Evolutionary conservation across 2,797 vertebrate genomes (phyloP).

Genomic region (Peromyscus nudipes): DNA sequence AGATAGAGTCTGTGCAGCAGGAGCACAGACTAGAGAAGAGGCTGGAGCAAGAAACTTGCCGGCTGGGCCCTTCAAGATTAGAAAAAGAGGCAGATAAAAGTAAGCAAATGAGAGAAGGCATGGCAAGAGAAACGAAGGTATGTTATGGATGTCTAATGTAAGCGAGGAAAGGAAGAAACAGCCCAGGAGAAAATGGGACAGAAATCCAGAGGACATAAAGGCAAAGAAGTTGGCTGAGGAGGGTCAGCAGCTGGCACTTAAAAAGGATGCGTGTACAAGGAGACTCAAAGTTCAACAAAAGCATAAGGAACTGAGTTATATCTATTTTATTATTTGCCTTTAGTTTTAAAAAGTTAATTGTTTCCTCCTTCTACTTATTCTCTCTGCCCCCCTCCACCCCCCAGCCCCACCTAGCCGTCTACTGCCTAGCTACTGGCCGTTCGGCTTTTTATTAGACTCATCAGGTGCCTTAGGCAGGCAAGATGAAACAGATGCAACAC

Average conservation of each 20-base stretch:
- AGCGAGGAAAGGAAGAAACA: constrained; percentile 88
- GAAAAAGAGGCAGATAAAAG: constrained; percentile 86
- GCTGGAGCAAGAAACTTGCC: constrained; percentile 89
- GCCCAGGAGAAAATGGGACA: constrained; percentile 87
- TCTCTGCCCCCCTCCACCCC: background rate
- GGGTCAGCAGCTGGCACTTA: constrained; percentile 84
- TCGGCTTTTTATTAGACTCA: background rate
- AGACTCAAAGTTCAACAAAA: constrained; percentile 92
- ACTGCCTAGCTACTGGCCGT: background rate
- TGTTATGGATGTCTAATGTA: constrained; percentile 90
- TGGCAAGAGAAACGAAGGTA: constrained; percentile 89
- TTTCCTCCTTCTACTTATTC: background rate
- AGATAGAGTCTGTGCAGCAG: constrained; percentile 86
- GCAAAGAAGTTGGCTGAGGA: constrained; percentile 86
- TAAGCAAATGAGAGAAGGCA: constrained; percentile 89
- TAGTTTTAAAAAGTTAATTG: background rate
- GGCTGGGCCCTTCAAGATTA: constrained; percentile 85
- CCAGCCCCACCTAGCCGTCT: background rate
- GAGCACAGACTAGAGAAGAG: constrained; percentile 91
- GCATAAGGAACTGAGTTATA: constrained; percentile 86
- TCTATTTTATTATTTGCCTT: background rate
- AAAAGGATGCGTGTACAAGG: constrained; percentile 89
- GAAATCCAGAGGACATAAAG: constrained; percentile 88
- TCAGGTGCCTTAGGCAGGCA: background rate
- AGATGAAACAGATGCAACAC: background rate